Conservation (phyloP, 2,888 invertebrate genomes). For the Drosophila paracracens region DNA sequence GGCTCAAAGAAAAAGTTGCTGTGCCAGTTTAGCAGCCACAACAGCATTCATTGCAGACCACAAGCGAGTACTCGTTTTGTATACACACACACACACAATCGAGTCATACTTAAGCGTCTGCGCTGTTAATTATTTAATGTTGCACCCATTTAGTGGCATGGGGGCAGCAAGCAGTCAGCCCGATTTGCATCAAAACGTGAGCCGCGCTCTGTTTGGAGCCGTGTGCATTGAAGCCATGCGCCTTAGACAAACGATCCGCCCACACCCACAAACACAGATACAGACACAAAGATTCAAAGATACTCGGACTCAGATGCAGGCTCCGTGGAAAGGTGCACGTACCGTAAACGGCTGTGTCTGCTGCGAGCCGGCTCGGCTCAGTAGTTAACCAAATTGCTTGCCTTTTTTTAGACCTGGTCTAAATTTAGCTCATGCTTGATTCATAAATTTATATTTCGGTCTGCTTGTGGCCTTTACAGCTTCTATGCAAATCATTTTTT, state of each 20-base stretch:
- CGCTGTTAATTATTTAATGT: conserved; percentile 79
- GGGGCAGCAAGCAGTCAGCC: conserved; percentile 6
- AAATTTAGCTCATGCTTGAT: conserved; percentile 23
- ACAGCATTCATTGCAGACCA: conserved; percentile 35
- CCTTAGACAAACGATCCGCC: conserved; percentile 39
- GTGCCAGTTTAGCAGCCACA: conserved; percentile 67
- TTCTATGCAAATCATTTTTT: conserved; percentile 41
- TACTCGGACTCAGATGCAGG: conserved; percentile 1
- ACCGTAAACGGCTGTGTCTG: conserved; percentile 41
- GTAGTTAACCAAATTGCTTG: not conserved
- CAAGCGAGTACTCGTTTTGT: conserved; percentile 38
- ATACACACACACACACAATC: conserved; percentile 10
- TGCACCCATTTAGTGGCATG: conserved; percentile 68
- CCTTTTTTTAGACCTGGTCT: conserved; percentile 16
- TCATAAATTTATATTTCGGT: conserved; percentile 10
- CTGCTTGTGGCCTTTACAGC: not conserved
- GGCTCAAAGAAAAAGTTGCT: conserved; percentile 76
- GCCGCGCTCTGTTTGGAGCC: conserved; percentile 49
- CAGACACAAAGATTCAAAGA: conserved; percentile 1
- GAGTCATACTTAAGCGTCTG: conserved; percentile 11
- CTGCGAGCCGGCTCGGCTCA: conserved; percentile 3
- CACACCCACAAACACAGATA: conserved; percentile 33
- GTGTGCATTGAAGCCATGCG: conserved; percentile 47
- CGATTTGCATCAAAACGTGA: conserved; percentile 69
- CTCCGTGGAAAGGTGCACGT: conserved; percentile 40